A percentile compares a stretch with the other conserved stretches of the same genome.
Evolutionary conservation across 2,797 vertebrate genomes (phyloP).

Genomic region (Poeciliopsis paucimaculata): DNA sequence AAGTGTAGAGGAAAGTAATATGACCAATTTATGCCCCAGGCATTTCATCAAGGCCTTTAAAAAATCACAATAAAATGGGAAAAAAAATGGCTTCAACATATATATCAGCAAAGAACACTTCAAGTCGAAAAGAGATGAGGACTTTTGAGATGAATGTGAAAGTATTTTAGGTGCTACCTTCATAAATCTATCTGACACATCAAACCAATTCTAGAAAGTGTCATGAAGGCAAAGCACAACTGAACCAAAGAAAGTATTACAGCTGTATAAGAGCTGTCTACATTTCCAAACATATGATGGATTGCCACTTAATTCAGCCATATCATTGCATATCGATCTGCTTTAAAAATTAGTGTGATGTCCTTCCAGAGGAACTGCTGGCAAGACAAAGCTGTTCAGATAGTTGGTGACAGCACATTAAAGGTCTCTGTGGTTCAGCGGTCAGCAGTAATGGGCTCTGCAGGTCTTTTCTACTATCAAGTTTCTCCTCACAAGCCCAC

Average conservation of each 20-base stretch:
- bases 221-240: slow-evolving; percentile 30
- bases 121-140: background rate
- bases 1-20: background rate
- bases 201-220: background rate
- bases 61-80: background rate
- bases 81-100: background rate
- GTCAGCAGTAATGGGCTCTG: slow-evolving; percentile 65
- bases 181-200: background rate
- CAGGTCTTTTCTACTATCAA: slow-evolving; percentile 51
- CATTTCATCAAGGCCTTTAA: background rate
- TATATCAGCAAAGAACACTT: background rate
- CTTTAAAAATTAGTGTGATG: slow-evolving; percentile 52
- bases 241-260: slow-evolving; percentile 22
- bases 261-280: slow-evolving; percentile 16
- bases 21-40: background rate
- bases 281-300: slow-evolving; percentile 55
- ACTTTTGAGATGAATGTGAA: background rate
- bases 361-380: slow-evolving; percentile 58
- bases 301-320: slow-evolving; percentile 59
- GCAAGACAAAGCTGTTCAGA: slow-evolving; percentile 56
- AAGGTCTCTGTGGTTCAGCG: slow-evolving; percentile 63
- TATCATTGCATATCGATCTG: slow-evolving; percentile 61
- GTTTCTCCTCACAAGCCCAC: slow-evolving; percentile 33
- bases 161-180: background rate
- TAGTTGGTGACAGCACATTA: slow-evolving; percentile 59